phyloP scores from a whole-genome alignment of 2,113 vertebrate genomes.

The Piprites chloris region DNA sequence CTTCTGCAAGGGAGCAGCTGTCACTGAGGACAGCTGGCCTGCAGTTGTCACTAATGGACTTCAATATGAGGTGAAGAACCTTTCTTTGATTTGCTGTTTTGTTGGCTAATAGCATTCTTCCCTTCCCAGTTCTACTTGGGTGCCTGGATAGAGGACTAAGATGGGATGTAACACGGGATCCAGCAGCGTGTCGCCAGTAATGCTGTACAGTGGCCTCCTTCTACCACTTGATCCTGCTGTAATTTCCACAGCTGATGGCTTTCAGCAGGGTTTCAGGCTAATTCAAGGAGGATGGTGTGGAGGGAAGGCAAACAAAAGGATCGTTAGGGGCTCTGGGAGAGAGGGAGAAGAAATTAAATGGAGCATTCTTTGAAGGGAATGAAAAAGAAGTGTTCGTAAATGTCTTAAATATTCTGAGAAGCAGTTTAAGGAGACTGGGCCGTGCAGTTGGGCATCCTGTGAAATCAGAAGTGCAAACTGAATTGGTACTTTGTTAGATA shows the following conservation, averaged over 20 bases:
- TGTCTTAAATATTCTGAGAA: not conserved
- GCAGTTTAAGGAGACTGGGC: not conserved
- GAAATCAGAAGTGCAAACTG: not conserved
- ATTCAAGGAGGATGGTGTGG: not conserved
- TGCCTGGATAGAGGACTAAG: not conserved
- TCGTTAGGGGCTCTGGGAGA: not conserved
- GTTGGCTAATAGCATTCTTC: not conserved
- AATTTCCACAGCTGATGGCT: not conserved
- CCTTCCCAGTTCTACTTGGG: not conserved
- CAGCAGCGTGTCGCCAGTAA: not conserved
- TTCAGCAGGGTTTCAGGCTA: not conserved
- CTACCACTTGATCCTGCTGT: not conserved
- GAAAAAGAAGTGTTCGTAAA: not conserved
- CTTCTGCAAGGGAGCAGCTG: not conserved
- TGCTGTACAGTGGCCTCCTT: not conserved
- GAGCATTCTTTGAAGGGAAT: not conserved
- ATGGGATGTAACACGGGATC: not conserved
- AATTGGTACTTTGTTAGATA: not conserved
- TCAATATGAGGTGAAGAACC: not conserved
- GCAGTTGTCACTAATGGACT: not conserved
- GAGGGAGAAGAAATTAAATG: not conserved
- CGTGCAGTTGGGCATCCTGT: fast-evolving
- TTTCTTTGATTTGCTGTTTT: not conserved
- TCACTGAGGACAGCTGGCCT: not conserved
- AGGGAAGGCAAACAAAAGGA: not conserved